Base-by-base conservation (phyloP, 2,888 invertebrate genomes). In the Andrena flavipes region DNA sequence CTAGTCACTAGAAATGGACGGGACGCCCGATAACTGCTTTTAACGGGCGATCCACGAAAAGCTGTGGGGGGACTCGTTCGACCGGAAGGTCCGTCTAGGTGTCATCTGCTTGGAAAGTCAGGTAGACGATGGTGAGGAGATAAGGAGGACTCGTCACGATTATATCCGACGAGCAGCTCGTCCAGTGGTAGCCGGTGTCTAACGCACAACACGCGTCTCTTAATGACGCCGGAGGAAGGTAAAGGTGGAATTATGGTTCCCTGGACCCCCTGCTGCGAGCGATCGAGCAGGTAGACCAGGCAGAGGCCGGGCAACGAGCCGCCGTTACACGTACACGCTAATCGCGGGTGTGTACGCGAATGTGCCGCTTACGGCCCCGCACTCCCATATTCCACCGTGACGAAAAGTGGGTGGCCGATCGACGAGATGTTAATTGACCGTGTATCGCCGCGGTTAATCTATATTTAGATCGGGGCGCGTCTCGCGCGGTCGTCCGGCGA, bases 181-280 rank as follows among this genome's bases (percentile, higher is more conserved):
- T 56, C 65, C 74, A 62, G 51, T 76, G 65, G 87, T 88, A 88
- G 88, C 73, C 76, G 78, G 64, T 85, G 82, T 76, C 78, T 76
- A 85, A 82, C 76, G 86, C 80, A 69, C 79, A 85, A 85, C 87
- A 82, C 82, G 85, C 84, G 82, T 87, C 78, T 70, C 75, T 80
- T 88, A 87, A 88, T 84, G 88, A 89, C 76, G 80, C 70, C 51
- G 82, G 76, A 79, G 77, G 82, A 86, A 80, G 84, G 86, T 75
- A 72, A 88, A 87, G 84, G 73, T 79, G 85, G 80, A 89, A 87
- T 88, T 88, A 88, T 78, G 82, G 83, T 87, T 69, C 67, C 56
- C 42, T 35, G 62, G 79, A 75, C 84, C 87, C 82, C 88, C 88
- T 79, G 87, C 69, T 51, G 88, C 26, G 83, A 79, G 63, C 80